A percentile compares a stretch with the other conserved stretches of the same genome.
Evolutionary conservation across 1,140 invertebrate species (phyloP).

Genomic region (Scaptomyza pallida): DNA sequence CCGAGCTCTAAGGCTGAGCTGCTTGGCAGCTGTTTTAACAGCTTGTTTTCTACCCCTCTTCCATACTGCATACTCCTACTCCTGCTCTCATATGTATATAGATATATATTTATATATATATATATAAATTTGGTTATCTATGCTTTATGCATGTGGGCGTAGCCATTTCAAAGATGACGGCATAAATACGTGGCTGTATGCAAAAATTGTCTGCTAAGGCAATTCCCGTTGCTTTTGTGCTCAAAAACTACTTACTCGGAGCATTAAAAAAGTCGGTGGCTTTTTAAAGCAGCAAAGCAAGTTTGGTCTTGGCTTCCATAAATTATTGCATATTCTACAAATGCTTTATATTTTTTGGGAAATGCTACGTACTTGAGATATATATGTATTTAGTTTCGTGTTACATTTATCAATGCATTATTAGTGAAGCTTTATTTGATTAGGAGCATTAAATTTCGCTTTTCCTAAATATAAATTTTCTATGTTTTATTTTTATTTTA

Average conservation of each 20-base stretch:
- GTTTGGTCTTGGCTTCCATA: background rate
- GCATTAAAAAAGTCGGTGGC: background rate
- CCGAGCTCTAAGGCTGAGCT: constrained; percentile 19
- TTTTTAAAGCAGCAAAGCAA: background rate
- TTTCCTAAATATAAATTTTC: background rate
- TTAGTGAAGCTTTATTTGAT: background rate
- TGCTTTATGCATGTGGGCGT: constrained; percentile 52
- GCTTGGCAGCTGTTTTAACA: constrained; percentile 71
- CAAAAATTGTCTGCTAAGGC: constrained; percentile 46
- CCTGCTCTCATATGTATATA: constrained; percentile 5
- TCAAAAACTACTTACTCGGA: background rate
- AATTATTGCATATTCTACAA: too few relatives aligned
- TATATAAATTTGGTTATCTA: constrained; percentile 12
- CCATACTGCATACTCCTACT: constrained; percentile 51
- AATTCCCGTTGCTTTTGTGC: constrained; percentile 1
- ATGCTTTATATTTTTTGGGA: too few relatives aligned
- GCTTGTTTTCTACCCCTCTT: constrained; percentile 65
- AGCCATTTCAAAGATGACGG: constrained; percentile 60
- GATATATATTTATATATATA: background rate
- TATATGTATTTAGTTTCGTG: background rate
- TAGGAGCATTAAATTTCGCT: background rate
- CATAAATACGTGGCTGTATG: constrained; percentile 56
- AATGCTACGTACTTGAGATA: background rate
- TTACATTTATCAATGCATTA: background rate
- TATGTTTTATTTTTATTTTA: background rate